phyloP scores from a whole-genome alignment of 2,888 invertebrate species.

The Caenorhabditis sulstoni region DNA sequence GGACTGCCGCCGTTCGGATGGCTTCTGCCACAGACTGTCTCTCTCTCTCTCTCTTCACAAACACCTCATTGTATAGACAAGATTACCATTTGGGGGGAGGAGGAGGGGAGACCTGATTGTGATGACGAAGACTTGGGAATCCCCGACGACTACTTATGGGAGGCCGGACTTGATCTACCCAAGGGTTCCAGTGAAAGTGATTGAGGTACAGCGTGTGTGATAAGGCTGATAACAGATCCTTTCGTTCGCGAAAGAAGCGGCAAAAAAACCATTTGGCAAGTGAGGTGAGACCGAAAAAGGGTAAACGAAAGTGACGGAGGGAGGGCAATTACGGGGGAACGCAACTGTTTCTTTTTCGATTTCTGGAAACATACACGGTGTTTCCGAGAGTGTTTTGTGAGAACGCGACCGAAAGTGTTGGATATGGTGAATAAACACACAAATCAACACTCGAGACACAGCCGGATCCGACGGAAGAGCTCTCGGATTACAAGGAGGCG shows the following conservation, averaged over 20 bases:
- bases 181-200: slow-evolving; percentile 25
- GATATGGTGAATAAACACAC: slow-evolving; percentile 35
- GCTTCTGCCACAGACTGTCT: slow-evolving; percentile 1
- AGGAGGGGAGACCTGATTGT: slow-evolving; percentile 38
- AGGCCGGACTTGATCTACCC: slow-evolving; percentile 3
- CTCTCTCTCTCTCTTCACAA: slow-evolving; percentile 3
- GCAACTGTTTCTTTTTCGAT: not conserved
- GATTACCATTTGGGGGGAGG: slow-evolving; percentile 54
- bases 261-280: slow-evolving; percentile 22
- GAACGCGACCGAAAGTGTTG: slow-evolving; percentile 1
- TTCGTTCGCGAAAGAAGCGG: slow-evolving; percentile 17
- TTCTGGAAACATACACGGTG: not conserved
- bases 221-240: slow-evolving; percentile 32
- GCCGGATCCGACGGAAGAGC: slow-evolving; percentile 8
- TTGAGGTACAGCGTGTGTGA: slow-evolving; percentile 11
- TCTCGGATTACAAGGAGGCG: slow-evolving; percentile 27
- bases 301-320: slow-evolving; percentile 21
- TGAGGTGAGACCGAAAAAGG: slow-evolving; percentile 27
- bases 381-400: slow-evolving; percentile 27
- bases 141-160: slow-evolving; percentile 36
- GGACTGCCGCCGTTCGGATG: not conserved
- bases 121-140: slow-evolving; percentile 42
- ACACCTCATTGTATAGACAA: slow-evolving; percentile 46
- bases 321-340: slow-evolving; percentile 31
- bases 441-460: slow-evolving; percentile 46